Evolutionary conservation across 2,888 invertebrate genomes (phyloP), one percentile per base, ranked within the genome.

Genomic region (Papilio gigon): DNA sequence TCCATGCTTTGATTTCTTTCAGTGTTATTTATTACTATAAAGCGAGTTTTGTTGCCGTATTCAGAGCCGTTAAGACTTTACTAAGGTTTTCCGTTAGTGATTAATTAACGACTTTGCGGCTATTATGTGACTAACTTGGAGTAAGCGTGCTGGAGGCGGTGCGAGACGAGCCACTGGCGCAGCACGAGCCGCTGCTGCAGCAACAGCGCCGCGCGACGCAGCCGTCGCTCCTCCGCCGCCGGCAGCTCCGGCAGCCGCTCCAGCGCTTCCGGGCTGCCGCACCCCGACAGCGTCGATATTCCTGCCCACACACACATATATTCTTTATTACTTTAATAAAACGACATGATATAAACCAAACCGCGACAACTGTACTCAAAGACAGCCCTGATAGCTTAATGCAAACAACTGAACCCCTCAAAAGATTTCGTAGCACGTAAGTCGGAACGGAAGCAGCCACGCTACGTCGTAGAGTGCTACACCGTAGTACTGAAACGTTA

Each of bases 171-270:
- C 97, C 97, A 97, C 92, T 97, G 96, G 30, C 97, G 94, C 77
- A 97, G 92, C 75, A 97, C 96, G 70, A 97, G 93, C 72, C 96
- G 93, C 85, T 97, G 97, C 87, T 97, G 97, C 78, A 97, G 91
- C 73, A 96, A 93, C 71, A 95, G 93, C 8, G 97, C 97, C 9
- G 97, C 97, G 56, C 96, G 93, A 77, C 96, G 96, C 72, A 97
- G 91, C 62, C 97, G 94, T 86, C 96, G 95, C 86, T 97, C 97
- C 88, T 97, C 97, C 70, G 95, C 95, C 60, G 95, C 95, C 75
- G 97, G 97, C 80, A 97, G 89, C 91, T 97, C 96, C 37, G 97
- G 97, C 77, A 96, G 90, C 70, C 92, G 87, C 75, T 94, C 93
- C 79, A 96, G 77, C 72, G 95, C 95, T 79, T 96, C 96, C 72